Evolutionary conservation across 2,797 vertebrate genomes (phyloP).

Genomic region (Alauda arvensis): DNA sequence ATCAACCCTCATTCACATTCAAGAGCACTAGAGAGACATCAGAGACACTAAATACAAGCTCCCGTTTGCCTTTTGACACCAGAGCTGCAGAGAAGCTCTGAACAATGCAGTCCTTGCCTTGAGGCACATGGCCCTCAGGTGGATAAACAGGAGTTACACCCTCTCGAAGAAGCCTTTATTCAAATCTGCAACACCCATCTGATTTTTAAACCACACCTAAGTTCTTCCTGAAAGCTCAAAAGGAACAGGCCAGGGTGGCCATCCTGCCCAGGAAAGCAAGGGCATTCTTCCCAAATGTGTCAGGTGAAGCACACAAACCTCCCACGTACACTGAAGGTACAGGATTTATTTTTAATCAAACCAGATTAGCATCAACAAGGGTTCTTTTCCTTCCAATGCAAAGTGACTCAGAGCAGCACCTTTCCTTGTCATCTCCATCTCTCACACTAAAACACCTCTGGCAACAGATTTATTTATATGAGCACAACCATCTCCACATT

Average conservation of each 20-base stretch:
- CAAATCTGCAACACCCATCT: neutral
- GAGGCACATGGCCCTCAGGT: neutral
- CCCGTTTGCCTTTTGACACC: neutral
- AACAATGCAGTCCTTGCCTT: neutral
- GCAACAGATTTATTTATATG: neutral
- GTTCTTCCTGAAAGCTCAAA: neutral
- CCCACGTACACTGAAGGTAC: fast-evolving
- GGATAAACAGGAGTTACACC: neutral
- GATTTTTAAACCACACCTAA: neutral
- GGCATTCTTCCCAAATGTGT: neutral
- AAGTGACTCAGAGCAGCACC: neutral
- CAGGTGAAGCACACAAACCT: neutral
- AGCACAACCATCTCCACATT: neutral
- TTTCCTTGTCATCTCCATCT: neutral
- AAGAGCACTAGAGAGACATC: neutral
- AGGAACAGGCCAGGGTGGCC: neutral
- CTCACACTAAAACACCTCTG: neutral
- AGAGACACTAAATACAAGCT: neutral
- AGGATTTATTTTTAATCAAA: neutral
- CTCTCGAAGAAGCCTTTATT: neutral
- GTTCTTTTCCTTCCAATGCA: neutral
- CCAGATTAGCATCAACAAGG: neutral
- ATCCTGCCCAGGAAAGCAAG: neutral
- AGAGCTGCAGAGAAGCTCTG: neutral
- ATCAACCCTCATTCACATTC: neutral